phyloP scores from a whole-genome alignment of 2,888 invertebrate species.

The Dynastes tityus region DNA sequence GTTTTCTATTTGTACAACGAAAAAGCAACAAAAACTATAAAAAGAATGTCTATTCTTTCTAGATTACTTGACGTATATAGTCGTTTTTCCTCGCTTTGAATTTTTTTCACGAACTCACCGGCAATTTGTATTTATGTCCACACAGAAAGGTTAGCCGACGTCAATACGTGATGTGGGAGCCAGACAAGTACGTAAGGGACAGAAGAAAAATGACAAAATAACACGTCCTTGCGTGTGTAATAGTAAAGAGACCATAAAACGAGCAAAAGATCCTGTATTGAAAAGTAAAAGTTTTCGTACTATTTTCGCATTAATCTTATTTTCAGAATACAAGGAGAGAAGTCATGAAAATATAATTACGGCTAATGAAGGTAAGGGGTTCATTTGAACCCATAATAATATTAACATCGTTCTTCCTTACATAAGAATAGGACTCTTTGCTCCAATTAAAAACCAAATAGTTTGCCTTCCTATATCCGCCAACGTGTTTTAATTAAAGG shows the following conservation, averaged over 20 bases:
- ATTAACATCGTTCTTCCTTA: no score
- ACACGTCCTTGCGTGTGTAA: constrained; percentile 21
- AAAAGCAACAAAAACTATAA: constrained; percentile 5
- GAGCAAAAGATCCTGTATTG: neutral
- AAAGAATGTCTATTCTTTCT: constrained; percentile 16
- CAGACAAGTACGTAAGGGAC: constrained; percentile 12
- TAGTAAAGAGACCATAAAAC: neutral
- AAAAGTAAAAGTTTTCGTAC: no score
- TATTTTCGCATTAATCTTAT: no score
- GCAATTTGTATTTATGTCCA: constrained; percentile 46
- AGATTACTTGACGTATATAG: constrained; percentile 13
- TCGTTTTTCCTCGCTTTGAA: constrained; percentile 6
- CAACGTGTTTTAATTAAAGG: constrained; percentile 28
- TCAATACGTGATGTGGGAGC: constrained; percentile 22
- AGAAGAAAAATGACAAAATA: constrained; percentile 31
- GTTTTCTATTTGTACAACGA: neutral
- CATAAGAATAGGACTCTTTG: neutral
- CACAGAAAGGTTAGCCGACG: constrained; percentile 31
- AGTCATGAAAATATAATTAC: no score
- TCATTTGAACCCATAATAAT: neutral
- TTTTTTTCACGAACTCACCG: constrained; percentile 22
- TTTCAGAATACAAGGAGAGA: no score
- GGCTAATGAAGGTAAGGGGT: neutral
- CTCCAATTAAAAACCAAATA: constrained; percentile 11
- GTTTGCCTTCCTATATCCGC: neutral